These are phyloP conservation scores for Ornithoptera priamus DNA, from an alignment of 2,888 invertebrate genomes.

Conservation along the genomic window DNA sequence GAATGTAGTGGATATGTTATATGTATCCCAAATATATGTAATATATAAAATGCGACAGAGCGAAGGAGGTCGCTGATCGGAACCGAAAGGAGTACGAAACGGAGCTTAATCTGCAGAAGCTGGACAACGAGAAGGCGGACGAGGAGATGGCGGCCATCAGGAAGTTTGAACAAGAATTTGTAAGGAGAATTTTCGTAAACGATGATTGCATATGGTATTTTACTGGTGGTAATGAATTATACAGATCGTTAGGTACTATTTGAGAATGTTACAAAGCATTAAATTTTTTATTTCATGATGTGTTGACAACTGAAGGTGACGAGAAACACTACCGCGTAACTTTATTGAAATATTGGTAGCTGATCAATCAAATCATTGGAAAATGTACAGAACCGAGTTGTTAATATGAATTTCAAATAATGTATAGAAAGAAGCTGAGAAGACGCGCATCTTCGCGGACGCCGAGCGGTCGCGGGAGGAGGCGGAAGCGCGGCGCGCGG, in stretches of 20 bases:
- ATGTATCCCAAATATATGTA: too few relatives aligned
- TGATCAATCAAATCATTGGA: too few relatives aligned
- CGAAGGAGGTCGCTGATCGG: slow-evolving; percentile 57
- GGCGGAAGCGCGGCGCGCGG: slow-evolving; percentile 39
- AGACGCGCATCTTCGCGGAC: slow-evolving; percentile 55
- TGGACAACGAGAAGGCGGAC: slow-evolving; percentile 58
- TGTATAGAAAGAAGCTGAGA: slow-evolving; percentile 53
- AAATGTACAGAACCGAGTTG: too few relatives aligned
- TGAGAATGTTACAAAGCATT: too few relatives aligned
- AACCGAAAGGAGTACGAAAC: slow-evolving; percentile 58
- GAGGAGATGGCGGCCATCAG: slow-evolving; percentile 58
- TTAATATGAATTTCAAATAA: background rate
- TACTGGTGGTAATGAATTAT: too few relatives aligned
- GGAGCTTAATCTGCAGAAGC: slow-evolving; percentile 58
- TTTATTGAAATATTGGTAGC: too few relatives aligned
- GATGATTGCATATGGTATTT: too few relatives aligned
- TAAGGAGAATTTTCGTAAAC: slow-evolving; percentile 38
- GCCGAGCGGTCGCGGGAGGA: slow-evolving; percentile 52
- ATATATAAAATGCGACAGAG: slow-evolving; percentile 41
- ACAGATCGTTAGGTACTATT: too few relatives aligned
- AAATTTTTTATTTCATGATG: too few relatives aligned
- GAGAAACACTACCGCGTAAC: too few relatives aligned
- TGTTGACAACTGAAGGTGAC: too few relatives aligned
- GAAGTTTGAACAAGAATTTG: slow-evolving; percentile 62
- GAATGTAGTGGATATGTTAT: too few relatives aligned